Conservation (phyloP, 2,797 vertebrate species). For the Eupleurogrammus muticus region DNA sequence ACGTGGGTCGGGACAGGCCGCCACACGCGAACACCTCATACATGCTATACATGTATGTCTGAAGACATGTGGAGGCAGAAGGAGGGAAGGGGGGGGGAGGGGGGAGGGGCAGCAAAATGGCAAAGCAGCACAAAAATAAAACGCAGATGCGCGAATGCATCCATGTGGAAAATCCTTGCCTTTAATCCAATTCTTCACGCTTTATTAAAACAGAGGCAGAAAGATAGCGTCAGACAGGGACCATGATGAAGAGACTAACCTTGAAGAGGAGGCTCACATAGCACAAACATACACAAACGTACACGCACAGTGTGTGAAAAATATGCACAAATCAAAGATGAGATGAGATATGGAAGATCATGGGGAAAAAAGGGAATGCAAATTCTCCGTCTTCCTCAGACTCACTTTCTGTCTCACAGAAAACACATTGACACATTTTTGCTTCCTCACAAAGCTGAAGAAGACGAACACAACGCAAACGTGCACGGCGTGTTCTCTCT, state of each 20-base stretch:
- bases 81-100: constrained; percentile 24
- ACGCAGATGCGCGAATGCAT: constrained; percentile 72
- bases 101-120: constrained; percentile 38
- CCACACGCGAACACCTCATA: constrained; percentile 5
- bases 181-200: constrained; percentile 80
- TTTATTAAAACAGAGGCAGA: constrained; percentile 75
- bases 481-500: constrained; percentile 8
- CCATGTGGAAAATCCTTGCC: constrained; percentile 77
- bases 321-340: constrained; percentile 46
- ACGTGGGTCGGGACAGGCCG: not conserved
- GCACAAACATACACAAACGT: constrained; percentile 35
- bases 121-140: constrained; percentile 69
- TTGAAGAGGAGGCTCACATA: constrained; percentile 44
- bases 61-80: constrained; percentile 21
- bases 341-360: constrained; percentile 36
- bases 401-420: constrained; percentile 24
- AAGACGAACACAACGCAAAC: constrained; percentile 20
- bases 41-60: constrained; percentile 16
- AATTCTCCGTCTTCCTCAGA: constrained; percentile 31
- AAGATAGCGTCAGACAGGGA: constrained; percentile 57
- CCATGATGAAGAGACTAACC: constrained; percentile 42
- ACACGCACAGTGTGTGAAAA: constrained; percentile 7
- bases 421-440: constrained; percentile 42
- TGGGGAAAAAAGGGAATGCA: constrained; percentile 35
- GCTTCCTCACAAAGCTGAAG: constrained; percentile 24